phyloP scores from a whole-genome alignment of 2,888 invertebrate species.

The Antheraea assamensis region DNA sequence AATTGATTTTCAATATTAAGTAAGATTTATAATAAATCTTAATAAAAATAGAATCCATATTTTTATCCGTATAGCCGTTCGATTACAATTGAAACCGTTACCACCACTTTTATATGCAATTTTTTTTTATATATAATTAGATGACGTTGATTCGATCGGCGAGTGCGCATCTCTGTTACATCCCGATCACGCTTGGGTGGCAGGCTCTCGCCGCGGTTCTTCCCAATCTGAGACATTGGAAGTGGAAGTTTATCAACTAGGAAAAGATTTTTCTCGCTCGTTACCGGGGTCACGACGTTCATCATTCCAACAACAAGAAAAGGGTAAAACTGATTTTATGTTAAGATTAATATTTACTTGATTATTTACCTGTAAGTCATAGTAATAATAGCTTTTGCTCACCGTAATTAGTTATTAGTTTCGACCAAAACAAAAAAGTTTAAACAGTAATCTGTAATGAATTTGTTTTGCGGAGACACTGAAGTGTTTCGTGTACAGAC shows the following conservation, averaged over 20 bases:
- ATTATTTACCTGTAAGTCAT: not conserved
- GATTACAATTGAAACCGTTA: not conserved
- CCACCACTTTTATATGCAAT: not conserved
- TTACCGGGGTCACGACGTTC: slow-evolving; percentile 92
- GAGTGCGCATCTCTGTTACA: slow-evolving; percentile 90
- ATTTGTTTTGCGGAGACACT: not conserved
- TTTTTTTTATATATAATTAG: slow-evolving; percentile 47
- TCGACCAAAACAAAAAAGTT: not conserved
- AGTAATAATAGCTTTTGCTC: not conserved
- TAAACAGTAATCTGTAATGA: not conserved
- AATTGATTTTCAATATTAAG: not conserved
- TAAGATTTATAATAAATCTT: not conserved
- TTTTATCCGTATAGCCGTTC: not conserved
- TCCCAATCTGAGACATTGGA: slow-evolving; percentile 94
- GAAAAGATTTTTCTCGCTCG: slow-evolving; percentile 92
- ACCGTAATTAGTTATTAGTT: not conserved
- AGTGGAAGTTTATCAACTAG: slow-evolving; percentile 91
- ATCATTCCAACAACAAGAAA: slow-evolving; percentile 89
- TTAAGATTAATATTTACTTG: not conserved
- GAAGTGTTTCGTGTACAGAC: slow-evolving; percentile 10
- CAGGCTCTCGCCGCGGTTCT: slow-evolving; percentile 91
- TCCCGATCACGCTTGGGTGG: slow-evolving; percentile 92
- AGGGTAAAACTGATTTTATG: slow-evolving; percentile 60
- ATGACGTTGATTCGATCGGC: slow-evolving; percentile 89
- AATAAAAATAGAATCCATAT: not conserved